A percentile compares a stretch with the other conserved stretches of the same genome.
Evolutionary conservation across 2,797 vertebrate genomes (phyloP).

Genomic region (Natrix natrix): DNA sequence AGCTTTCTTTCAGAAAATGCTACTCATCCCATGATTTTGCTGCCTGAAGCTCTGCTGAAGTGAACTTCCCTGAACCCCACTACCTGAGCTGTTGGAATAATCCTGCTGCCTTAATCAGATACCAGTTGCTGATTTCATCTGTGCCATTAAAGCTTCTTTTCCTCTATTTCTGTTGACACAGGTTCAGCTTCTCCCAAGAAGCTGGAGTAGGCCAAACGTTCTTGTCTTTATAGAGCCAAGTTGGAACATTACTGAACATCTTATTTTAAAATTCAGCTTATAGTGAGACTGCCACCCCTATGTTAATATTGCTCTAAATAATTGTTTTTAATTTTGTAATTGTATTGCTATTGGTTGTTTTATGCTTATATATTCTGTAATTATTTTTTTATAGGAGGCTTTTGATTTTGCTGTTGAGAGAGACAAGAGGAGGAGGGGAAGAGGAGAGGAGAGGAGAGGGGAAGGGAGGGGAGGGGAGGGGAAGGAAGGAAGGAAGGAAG

Average conservation of each 20-base stretch:
- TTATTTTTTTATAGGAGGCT: not conserved
- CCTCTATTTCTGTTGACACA: not conserved
- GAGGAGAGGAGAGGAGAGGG: accelerated
- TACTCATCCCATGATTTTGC: not conserved
- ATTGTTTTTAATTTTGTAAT: not conserved
- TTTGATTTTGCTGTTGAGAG: not conserved
- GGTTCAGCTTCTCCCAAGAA: not conserved
- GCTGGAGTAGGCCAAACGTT: not conserved
- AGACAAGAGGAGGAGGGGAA: not conserved
- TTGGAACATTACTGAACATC: not conserved
- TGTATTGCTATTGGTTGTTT: not conserved
- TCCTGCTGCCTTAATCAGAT: not conserved
- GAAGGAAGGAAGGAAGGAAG: too few species aligned
- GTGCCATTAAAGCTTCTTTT: not conserved
- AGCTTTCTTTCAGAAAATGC: not conserved
- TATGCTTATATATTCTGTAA: not conserved
- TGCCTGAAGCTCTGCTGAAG: not conserved
- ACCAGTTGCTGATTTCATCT: not conserved
- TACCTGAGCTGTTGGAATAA: not conserved
- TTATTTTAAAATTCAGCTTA: not conserved
- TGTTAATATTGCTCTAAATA: not conserved
- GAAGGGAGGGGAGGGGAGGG: accelerated
- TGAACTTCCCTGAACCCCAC: not conserved
- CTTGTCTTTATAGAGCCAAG: not conserved
- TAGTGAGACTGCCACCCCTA: not conserved